Percentiles rank a stretch among this genome's conserved stretches.
These are phyloP conservation scores for Drosophila lini DNA, from an alignment of 1,140 invertebrate genomes.

Conservation along the genomic window DNA sequence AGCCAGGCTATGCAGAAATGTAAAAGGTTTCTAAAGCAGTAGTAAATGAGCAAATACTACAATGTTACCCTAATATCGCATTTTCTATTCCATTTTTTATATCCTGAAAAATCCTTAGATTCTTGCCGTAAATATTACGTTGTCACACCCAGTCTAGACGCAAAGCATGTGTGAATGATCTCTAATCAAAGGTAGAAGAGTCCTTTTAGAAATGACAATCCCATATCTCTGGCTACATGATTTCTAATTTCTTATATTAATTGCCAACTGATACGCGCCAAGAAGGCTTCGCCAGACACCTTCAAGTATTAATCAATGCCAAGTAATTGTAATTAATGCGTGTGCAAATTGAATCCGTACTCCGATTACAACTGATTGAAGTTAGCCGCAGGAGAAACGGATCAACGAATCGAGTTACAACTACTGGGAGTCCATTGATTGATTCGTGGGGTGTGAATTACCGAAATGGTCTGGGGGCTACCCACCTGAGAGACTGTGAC, in stretches of 20 bases:
- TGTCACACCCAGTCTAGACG: too few relatives aligned
- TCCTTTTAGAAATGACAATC: neutral
- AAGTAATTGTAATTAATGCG: slow-evolving; percentile 20
- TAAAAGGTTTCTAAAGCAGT: neutral
- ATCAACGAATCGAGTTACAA: slow-evolving; percentile 30
- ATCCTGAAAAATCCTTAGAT: neutral
- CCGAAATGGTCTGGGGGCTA: slow-evolving; percentile 1
- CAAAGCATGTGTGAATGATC: neutral
- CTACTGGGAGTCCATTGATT: slow-evolving; percentile 7
- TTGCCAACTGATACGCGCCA: slow-evolving; percentile 4
- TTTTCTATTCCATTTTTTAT: too few relatives aligned
- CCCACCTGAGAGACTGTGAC: slow-evolving; percentile 22
- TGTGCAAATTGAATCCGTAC: slow-evolving; percentile 26
- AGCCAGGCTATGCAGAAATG: too few relatives aligned
- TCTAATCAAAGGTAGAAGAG: neutral
- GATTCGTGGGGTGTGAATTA: slow-evolving; percentile 28
- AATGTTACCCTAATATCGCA: accelerated
- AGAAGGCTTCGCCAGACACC: neutral
- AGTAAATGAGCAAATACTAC: accelerated
- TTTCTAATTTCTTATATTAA: slow-evolving; percentile 34
- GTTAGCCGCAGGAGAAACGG: slow-evolving; percentile 9
- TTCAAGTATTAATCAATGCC: slow-evolving; percentile 35
- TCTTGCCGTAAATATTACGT: too few relatives aligned
- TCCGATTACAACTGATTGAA: slow-evolving; percentile 25
- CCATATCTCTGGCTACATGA: neutral